These are phyloP conservation scores for Odontocerum albicorne DNA, from an alignment of 2,888 invertebrate species.

Conservation along the genomic window DNA sequence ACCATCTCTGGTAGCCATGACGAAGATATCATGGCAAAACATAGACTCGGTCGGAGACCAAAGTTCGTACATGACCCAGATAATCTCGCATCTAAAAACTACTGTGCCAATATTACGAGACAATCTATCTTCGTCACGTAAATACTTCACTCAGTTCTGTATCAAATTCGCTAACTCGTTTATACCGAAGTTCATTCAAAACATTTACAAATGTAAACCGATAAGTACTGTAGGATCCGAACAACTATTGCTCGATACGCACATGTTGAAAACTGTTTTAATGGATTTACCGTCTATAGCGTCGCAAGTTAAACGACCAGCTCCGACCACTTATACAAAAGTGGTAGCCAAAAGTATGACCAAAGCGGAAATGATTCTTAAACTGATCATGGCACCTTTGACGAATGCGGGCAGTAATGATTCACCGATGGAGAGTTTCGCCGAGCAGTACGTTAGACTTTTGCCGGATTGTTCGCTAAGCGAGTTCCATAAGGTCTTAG, in stretches of 20 bases:
- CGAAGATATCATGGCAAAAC: constrained; percentile 91
- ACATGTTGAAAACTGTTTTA: constrained; percentile 91
- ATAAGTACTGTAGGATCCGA: constrained; percentile 90
- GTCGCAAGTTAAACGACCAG: constrained; percentile 83
- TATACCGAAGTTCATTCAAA: constrained; percentile 91
- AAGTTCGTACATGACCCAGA: constrained; percentile 90
- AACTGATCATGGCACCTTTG: constrained; percentile 94
- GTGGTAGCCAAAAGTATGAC: constrained; percentile 91
- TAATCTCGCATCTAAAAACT: constrained; percentile 83
- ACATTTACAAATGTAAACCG: constrained; percentile 88
- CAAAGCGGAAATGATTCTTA: constrained; percentile 98
- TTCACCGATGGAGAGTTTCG: constrained; percentile 71
- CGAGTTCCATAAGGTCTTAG: constrained; percentile 93
- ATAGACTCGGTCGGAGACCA: constrained; percentile 96
- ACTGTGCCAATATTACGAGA: constrained; percentile 88
- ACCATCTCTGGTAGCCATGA: constrained; percentile 89
- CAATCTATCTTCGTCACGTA: constrained; percentile 85
- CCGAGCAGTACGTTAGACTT: constrained; percentile 86
- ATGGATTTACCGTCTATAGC: constrained; percentile 93
- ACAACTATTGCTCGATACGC: constrained; percentile 89
- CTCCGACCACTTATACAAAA: constrained; percentile 85
- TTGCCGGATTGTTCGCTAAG: constrained; percentile 85
- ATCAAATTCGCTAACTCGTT: constrained; percentile 94
- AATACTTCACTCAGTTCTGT: constrained; percentile 98
- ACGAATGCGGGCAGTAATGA: constrained; percentile 41